Base-by-base conservation (phyloP, 1,140 invertebrate species). In the Drosophila virilis region DNA sequence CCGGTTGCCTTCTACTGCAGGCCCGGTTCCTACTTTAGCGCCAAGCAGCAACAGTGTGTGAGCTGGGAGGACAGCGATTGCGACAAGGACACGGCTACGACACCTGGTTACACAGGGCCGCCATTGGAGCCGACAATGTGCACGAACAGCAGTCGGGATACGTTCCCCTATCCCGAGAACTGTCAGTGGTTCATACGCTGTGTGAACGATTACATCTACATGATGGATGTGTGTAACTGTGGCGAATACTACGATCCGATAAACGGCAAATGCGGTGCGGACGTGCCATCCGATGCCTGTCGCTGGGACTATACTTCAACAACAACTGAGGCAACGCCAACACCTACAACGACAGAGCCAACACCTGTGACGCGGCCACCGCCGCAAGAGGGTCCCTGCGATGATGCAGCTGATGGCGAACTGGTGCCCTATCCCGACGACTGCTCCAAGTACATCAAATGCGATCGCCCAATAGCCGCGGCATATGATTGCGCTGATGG, bases 191-290 rank as follows among this genome's bases (percentile, higher is more conserved):
- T 80, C 22, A 78, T 90, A 35, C 70, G 84, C 1, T 91, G 90
- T 51, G 72, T 83, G 6, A 64, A 80, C 38, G 77, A 91, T 45
- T 83, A 91, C 15, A 74, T 82, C 32, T 85, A 74, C 48, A 91
- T 91, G 89, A 80, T 85, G 57, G 73, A 85, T 50, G 76, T 85
- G n/a, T 91, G 89, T 28, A 89, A 84, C 38, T 73, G 50, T 17
- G 76, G 76, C 8, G 83, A 91, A 33, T 91, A 82, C 48, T 91
- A 89, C 28, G 74, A 91, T 89, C 89, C 89, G 2, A 65, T 75
- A 9, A 64, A 10, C 1, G 76, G 54, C 9, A 46, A 67, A 6
- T 91, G 89, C 42, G 80, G 84, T 35, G 42, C 71, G 0, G 61
- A 80, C 68, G 84, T 90, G 2, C 74, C 76, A 6, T 45, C 81